Conservation (phyloP, 1,140 invertebrate species). For the Macrocentrus cingulum region DNA sequence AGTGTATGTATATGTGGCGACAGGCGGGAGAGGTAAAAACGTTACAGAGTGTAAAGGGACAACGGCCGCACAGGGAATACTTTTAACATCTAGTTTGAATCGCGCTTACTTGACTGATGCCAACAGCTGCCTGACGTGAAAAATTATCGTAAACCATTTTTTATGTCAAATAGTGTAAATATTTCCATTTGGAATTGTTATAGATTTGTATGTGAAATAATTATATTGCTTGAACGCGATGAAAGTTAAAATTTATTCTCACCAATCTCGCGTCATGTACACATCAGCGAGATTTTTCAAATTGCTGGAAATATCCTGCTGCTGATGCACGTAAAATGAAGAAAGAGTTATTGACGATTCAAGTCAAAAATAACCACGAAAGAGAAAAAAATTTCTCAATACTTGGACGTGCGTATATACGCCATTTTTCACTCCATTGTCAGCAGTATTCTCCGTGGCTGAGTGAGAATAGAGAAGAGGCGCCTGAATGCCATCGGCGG, state of each 20-base stretch:
- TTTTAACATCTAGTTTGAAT: constrained; percentile 37
- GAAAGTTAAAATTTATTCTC: no score
- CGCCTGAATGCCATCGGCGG: constrained; percentile 28
- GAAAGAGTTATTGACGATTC: no score
- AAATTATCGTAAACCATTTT: not conserved
- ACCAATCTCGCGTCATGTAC: no score
- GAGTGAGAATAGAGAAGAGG: constrained; percentile 1
- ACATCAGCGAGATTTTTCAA: not conserved
- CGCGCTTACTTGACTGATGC: constrained; percentile 41
- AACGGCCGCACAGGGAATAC: constrained; percentile 49
- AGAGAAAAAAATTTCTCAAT: no score
- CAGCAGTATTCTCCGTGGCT: constrained; percentile 12
- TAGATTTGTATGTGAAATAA: not conserved
- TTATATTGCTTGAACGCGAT: no score
- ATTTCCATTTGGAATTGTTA: not conserved
- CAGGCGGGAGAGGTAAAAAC: constrained; percentile 22
- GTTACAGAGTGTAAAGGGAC: constrained; percentile 24
- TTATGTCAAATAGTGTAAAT: not conserved
- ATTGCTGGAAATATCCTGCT: not conserved
- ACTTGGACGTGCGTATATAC: not conserved
- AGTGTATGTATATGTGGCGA: not conserved
- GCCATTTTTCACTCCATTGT: constrained; percentile 38
- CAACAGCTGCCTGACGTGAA: constrained; percentile 39
- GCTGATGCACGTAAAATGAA: no score
- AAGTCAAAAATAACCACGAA: no score